Conservation (phyloP, 2,113 vertebrate species). For the Ochotona princeps region DNA sequence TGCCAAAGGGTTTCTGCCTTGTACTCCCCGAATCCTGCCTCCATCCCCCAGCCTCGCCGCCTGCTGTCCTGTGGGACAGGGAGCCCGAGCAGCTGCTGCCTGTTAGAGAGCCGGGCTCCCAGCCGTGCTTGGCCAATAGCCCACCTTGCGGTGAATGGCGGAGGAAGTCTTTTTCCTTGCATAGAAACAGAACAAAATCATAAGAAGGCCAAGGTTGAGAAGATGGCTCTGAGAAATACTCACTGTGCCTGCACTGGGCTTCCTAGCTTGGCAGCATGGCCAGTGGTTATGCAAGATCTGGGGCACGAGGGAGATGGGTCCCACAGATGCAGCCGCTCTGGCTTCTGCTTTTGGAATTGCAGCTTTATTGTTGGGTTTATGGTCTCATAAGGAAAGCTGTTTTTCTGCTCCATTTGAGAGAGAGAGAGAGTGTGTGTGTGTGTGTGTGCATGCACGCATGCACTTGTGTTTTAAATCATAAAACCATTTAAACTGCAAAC, state of each 20-base stretch:
- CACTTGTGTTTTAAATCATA: slow-evolving; percentile 31
- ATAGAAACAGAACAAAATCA: not conserved
- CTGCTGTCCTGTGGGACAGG: slow-evolving; percentile 55
- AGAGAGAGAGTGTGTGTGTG: too few relatives aligned
- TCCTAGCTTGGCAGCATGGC: not conserved
- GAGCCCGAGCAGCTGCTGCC: slow-evolving; percentile 62
- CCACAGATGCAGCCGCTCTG: not conserved
- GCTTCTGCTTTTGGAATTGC: slow-evolving; percentile 28
- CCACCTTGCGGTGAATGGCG: not conserved
- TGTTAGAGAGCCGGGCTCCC: not conserved
- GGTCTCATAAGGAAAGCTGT: slow-evolving; percentile 57
- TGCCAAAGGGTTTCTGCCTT: slow-evolving; percentile 6
- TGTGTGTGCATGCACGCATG: too few relatives aligned
- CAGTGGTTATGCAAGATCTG: not conserved
- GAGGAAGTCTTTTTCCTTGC: not conserved
- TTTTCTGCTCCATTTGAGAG: slow-evolving; percentile 68
- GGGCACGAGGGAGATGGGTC: not conserved
- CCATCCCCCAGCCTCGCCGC: slow-evolving; percentile 41
- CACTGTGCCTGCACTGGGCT: not conserved
- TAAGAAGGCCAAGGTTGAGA: not conserved
- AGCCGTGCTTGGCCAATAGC: not conserved
- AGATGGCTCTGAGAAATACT: not conserved
- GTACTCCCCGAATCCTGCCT: not conserved
- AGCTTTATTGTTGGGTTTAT: slow-evolving; percentile 45
- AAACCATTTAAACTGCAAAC: slow-evolving; percentile 23